Base-by-base conservation (phyloP, 2,797 vertebrate genomes). In the Liparis tanakae region DNA sequence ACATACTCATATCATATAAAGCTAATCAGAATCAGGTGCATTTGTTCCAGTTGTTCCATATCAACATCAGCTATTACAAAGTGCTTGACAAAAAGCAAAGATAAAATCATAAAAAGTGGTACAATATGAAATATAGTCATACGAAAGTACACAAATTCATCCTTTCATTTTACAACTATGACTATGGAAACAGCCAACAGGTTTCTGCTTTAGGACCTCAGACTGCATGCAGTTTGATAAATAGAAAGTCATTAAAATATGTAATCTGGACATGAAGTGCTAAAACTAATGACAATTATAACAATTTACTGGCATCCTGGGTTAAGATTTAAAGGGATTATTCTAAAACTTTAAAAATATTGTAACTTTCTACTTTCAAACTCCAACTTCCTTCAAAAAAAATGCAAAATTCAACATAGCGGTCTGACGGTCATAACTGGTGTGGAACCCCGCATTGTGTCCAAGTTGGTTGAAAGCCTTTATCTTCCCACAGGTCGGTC, bases 401-500 rank as follows among this genome's bases (percentile, higher is more conserved):
- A 65, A 53, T 57, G 48, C 0, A 43, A 2, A 65, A 53, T 57
- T 57, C 0, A 43, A 2, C 1, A 4, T 10, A 39, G 14, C 14
- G 7, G 30, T 37, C 17, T 15, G 15, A 25, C 10, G 60, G 44
- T 13, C 39, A 15, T 18, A 30, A 44, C 10, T 50, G 12, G 0
- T 34, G 22, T 4, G 22, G 39, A 61, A 17, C 17, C 1, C 30
- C 25, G 14, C 48, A 25, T 22, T 54, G 36, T 25, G 18, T 33
- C 50, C 13, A 77, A 62, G 22, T 5, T 4, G 57, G 10, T 58
- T 39, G n/a, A n/a, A 57, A 41, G 57, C 20, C 57, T 34, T 22
- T 70, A 69, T 57, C 9, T 51, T 18, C 44, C 57, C 55, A 4
- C 81, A 94, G 94, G 94, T 56, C 93, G 93, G 12, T 93, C 93